These are phyloP conservation scores for Pelodiscus sinensis DNA, from an alignment of 2,113 vertebrate species.

Conservation along the genomic window DNA sequence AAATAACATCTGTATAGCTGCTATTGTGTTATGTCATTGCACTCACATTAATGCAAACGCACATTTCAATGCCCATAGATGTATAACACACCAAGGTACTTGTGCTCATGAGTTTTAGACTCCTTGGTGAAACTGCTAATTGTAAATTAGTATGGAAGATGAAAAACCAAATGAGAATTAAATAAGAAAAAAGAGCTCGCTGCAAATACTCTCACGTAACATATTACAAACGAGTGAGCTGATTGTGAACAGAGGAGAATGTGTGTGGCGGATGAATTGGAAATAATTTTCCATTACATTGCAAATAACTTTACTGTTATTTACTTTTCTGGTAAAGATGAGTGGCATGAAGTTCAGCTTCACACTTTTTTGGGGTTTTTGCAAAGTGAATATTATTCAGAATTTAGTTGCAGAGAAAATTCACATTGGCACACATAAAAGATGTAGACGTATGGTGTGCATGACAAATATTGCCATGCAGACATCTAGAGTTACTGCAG, in stretches of 20 bases:
- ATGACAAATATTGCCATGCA: not conserved
- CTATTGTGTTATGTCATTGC: not conserved
- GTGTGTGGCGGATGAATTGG: not conserved
- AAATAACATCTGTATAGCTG: not conserved
- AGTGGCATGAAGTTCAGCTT: not conserved
- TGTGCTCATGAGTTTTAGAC: not conserved
- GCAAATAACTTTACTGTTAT: not conserved
- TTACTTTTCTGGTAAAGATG: not conserved
- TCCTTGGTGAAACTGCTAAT: not conserved
- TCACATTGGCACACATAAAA: accelerated
- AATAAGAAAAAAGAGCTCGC: not conserved
- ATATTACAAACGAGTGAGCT: not conserved
- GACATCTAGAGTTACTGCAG: not conserved
- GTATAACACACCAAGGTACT: not conserved
- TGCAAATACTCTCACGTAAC: not conserved
- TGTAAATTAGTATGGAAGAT: not conserved
- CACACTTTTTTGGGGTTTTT: conserved; percentile 3
- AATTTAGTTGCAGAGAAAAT: not conserved
- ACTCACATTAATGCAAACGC: not conserved
- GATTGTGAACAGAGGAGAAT: not conserved
- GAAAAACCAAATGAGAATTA: not conserved
- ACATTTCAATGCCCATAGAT: not conserved
- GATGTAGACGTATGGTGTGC: not conserved
- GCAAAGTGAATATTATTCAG: not conserved
- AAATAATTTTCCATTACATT: conserved; percentile 46